Conservation (phyloP, 2,113 vertebrate species). For the Bubo blakistoni region DNA sequence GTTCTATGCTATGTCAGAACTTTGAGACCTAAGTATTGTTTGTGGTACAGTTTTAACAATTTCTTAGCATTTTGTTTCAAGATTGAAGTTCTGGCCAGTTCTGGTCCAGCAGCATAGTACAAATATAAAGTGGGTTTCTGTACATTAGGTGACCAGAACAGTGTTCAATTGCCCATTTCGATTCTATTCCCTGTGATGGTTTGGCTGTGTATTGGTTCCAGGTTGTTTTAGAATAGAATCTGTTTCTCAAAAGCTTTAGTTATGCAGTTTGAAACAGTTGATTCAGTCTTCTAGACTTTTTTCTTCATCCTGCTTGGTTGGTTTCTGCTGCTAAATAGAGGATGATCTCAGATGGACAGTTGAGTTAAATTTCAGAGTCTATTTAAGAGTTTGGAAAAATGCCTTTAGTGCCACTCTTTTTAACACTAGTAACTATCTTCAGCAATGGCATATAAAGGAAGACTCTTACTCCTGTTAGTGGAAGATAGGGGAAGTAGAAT, state of each 20-base stretch:
- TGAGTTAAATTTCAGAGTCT: not conserved
- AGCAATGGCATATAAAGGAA: not conserved
- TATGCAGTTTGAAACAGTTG: not conserved
- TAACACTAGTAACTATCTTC: not conserved
- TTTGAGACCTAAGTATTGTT: not conserved
- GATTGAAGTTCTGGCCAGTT: not conserved
- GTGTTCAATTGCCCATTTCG: not conserved
- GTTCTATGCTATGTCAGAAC: not conserved
- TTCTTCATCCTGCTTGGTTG: not conserved
- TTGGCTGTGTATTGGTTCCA: not conserved
- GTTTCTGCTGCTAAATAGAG: not conserved
- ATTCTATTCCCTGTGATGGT: not conserved
- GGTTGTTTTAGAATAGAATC: not conserved
- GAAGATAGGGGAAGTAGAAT: not conserved
- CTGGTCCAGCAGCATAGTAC: not conserved
- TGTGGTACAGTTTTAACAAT: not conserved
- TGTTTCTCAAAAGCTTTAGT: not conserved
- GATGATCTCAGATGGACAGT: not conserved
- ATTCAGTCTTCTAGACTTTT: not conserved
- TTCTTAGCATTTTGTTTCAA: not conserved
- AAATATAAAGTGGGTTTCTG: not conserved
- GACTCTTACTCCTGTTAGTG: not conserved
- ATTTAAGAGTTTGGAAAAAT: not conserved
- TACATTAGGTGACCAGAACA: not conserved
- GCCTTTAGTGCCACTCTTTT: not conserved